Percentiles rank a stretch among this genome's conserved stretches.
These are phyloP conservation scores for Mylabris sibirica DNA, from an alignment of 2,888 invertebrate genomes.

Conservation along the genomic window DNA sequence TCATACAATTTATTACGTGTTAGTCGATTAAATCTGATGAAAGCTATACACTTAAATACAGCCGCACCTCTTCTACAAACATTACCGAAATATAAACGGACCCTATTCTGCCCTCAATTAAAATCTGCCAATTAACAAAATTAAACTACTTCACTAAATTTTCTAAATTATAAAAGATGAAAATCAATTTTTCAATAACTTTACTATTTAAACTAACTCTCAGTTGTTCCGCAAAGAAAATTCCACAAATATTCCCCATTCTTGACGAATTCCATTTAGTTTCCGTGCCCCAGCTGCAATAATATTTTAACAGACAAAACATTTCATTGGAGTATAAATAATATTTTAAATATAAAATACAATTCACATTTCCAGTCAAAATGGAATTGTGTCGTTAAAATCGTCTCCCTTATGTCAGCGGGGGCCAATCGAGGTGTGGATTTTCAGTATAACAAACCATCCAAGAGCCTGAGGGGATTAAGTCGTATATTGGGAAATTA, in stretches of 20 bases:
- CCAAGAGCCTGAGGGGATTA: slow-evolving; percentile 14
- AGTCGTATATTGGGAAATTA: slow-evolving; percentile 12
- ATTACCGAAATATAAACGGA: slow-evolving; percentile 7
- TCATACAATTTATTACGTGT: slow-evolving; percentile 8
- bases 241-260: too few relatives aligned
- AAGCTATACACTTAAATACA: background rate
- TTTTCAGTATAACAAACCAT: slow-evolving; percentile 13
- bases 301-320: background rate
- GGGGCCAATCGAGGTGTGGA: slow-evolving; percentile 6
- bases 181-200: too few relatives aligned
- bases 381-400: background rate
- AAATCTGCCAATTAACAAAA: background rate
- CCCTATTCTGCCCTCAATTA: slow-evolving; percentile 5
- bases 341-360: background rate
- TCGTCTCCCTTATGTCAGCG: background rate
- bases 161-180: background rate
- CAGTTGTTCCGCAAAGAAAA: too few relatives aligned
- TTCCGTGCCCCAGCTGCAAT: background rate
- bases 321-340: background rate
- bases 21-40: background rate
- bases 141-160: background rate
- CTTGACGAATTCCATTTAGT: too few relatives aligned
- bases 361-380: background rate
- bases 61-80: background rate
- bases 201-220: background rate